phyloP scores from a whole-genome alignment of 1,140 invertebrate species.

The Eupristina koningsbergeri region DNA sequence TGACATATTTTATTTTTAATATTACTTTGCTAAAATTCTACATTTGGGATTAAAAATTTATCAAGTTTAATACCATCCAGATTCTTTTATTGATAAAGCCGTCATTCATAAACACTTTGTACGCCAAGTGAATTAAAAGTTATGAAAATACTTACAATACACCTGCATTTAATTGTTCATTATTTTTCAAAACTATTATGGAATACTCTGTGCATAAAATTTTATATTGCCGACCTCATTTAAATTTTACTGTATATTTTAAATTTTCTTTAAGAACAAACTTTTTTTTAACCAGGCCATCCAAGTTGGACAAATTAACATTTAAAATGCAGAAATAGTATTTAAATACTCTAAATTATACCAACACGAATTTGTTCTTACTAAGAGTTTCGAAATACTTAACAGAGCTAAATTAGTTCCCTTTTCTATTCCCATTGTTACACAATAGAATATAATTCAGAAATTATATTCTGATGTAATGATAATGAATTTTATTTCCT shows the following conservation, averaged over 20 bases:
- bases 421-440: neutral
- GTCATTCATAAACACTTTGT: neutral
- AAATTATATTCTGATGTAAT: neutral
- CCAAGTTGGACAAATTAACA: slow-evolving; percentile 14
- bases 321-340: neutral
- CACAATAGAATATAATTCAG: neutral
- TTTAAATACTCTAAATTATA: neutral
- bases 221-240: neutral
- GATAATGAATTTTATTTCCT: too few relatives aligned
- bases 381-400: neutral
- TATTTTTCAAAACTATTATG: neutral
- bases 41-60: too few relatives aligned
- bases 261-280: neutral
- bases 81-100: neutral
- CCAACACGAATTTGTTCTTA: neutral
- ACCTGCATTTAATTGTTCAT: neutral
- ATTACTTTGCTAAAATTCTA: too few relatives aligned
- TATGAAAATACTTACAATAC: neutral
- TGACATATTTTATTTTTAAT: too few relatives aligned
- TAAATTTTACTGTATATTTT: neutral
- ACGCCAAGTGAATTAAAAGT: neutral
- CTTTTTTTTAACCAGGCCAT: neutral
- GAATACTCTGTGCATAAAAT: neutral
- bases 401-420: neutral
- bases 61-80: neutral